Evolutionary conservation across 2,888 invertebrate genomes (phyloP).

Genomic region (Dryocosmus kuriphilus): DNA sequence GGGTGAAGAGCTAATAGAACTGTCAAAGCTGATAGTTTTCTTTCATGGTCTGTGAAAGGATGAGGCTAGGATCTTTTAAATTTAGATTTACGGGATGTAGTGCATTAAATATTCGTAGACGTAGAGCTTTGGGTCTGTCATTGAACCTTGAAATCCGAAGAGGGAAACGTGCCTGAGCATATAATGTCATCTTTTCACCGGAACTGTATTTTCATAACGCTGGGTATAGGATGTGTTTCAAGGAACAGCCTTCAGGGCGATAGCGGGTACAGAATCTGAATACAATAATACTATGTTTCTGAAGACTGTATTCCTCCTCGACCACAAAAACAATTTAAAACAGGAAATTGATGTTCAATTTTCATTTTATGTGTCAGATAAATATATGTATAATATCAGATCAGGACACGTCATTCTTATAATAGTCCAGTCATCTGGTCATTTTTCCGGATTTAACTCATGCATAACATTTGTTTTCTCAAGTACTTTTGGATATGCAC

Average conservation of each 20-base stretch:
- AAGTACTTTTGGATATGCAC: too few species aligned
- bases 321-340: background rate
- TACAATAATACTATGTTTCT: constrained; percentile 1
- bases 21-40: background rate
- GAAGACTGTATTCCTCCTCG: background rate
- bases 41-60: background rate
- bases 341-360: background rate
- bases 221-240: constrained; percentile 3
- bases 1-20: constrained; percentile 2
- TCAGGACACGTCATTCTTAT: too few species aligned
- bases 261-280: background rate
- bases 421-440: too few species aligned
- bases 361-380: background rate
- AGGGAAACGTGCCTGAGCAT: constrained; percentile 2
- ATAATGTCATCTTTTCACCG: constrained; percentile 2
- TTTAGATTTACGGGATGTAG: background rate
- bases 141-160: background rate
- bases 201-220: constrained; percentile 7
- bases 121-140: background rate
- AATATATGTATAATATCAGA: too few species aligned
- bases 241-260: background rate
- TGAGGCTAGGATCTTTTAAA: background rate
- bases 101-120: background rate
- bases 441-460: too few species aligned
- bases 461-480: too few species aligned